These are phyloP conservation scores for Ceyx cyanopectus DNA, from an alignment of 2,113 vertebrate species.

Conservation along the genomic window DNA sequence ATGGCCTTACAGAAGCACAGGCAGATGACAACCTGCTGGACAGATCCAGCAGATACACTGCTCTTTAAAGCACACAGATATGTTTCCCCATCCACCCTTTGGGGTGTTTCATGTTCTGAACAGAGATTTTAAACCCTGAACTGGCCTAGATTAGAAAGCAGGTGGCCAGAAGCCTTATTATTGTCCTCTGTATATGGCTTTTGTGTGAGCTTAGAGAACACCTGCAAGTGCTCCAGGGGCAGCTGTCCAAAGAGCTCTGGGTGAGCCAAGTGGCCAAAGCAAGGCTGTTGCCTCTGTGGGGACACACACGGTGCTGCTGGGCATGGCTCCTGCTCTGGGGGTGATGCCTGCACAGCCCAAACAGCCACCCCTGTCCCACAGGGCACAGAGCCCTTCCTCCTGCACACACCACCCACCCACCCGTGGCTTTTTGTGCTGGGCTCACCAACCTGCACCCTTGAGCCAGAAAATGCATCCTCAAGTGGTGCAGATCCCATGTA, in stretches of 20 bases:
- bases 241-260: not conserved
- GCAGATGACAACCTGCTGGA: not conserved
- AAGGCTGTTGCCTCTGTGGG: not conserved
- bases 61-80: not conserved
- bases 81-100: not conserved
- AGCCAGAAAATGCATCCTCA: not conserved
- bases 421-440: not conserved
- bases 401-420: not conserved
- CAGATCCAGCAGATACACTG: not conserved
- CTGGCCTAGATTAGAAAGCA: constrained; percentile 1
- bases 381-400: rapidly evolving
- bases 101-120: not conserved
- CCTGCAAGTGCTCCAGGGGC: not conserved
- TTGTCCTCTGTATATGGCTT: not conserved
- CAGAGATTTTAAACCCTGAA: not conserved
- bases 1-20: not conserved
- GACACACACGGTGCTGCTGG: not conserved
- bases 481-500: not conserved
- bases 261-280: not conserved
- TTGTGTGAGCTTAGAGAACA: constrained; percentile 27
- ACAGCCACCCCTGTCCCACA: not conserved
- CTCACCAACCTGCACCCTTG: not conserved
- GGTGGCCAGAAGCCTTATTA: constrained; percentile 8
- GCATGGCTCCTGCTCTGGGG: not conserved
- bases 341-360: not conserved